Evolutionary conservation across 2,888 invertebrate species (phyloP), one percentile per base, ranked within the genome.

Genomic region (Fragum fragum): DNA sequence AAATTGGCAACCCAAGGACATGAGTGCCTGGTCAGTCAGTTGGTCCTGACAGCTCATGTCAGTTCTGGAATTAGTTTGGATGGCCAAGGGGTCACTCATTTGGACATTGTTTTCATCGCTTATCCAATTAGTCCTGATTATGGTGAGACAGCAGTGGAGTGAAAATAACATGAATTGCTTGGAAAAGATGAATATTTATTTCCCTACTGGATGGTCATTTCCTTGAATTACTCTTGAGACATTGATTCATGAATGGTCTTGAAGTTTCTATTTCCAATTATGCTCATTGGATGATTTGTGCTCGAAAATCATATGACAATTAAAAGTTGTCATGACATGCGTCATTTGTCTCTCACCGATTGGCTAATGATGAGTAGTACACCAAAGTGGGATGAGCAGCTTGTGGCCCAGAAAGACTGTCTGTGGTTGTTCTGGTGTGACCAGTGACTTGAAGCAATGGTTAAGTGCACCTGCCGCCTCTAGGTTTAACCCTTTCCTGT

Each of bases 91-190:
- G 63, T 63, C 63, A 32, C n/a, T 63, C 36, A 36, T 28, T 29
- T 63, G 63, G 63, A 63, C 32, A 21, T 36, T 36, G 63, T 63
- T 63, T 63, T 63, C 63, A 36, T 63, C 63, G 28, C 63, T 63
- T 63, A 63, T 32, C 63, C 63, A 63, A 63, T 63, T 63, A 63
- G 32, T 1, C n/a, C 28, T 63, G 63, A 28, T 21, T 32, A 36
- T 6, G 32, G 32, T 28, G 57, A 63, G 28, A 36, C 36, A n/a
- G 63, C 5, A 36, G 28, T 9, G 16, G n/a, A n/a, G 47, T 47
- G 47, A 47, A 47, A 47, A 47, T 47, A 47, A 47, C 47, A 47
- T 47, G n/a, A 47, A 47, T 47, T 14, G 47, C 47, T 9, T 3
- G 14, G 47, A 47, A 47, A 47, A 63, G 59, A 63, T 63, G 63